Percentiles rank a stretch among this genome's conserved stretches.
These are phyloP conservation scores for Sceloporus undulatus DNA, from an alignment of 2,113 vertebrate species.

Conservation along the genomic window DNA sequence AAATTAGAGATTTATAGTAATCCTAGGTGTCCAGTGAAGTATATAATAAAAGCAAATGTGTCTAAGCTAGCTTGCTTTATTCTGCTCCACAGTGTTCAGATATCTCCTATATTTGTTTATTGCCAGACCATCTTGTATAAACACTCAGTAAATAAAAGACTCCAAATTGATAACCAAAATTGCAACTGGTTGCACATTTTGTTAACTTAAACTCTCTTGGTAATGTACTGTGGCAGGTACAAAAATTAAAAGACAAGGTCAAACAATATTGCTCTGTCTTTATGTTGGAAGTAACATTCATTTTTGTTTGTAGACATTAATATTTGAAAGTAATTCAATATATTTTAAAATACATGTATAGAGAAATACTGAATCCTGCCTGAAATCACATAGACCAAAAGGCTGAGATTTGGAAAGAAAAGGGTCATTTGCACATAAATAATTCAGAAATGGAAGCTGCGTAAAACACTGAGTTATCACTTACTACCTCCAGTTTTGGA, in stretches of 20 bases:
- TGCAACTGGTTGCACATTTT: constrained; percentile 54
- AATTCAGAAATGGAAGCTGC: not conserved
- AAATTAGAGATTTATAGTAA: not conserved
- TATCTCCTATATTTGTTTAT: constrained; percentile 53
- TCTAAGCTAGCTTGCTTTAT: constrained; percentile 51
- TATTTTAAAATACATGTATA: not conserved
- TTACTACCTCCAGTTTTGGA: not conserved
- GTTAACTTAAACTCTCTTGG: constrained; percentile 56
- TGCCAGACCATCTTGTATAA: constrained; percentile 16
- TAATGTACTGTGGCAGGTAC: constrained; percentile 31
- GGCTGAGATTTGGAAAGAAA: not conserved
- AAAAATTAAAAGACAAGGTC: constrained; percentile 31
- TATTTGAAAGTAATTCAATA: not conserved
- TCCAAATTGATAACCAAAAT: constrained; percentile 28
- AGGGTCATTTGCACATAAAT: not conserved
- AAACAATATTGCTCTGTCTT: constrained; percentile 49
- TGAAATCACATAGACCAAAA: not conserved
- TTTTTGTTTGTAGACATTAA: not conserved
- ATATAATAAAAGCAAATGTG: constrained; percentile 40
- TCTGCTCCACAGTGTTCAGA: constrained; percentile 40
- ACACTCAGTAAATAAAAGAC: constrained; percentile 37
- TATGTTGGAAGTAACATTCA: not conserved
- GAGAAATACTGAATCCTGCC: not conserved
- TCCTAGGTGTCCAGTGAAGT: constrained; percentile 39
- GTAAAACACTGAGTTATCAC: not conserved